Percentiles rank a stretch among this genome's conserved stretches.
Evolutionary conservation across 1,140 invertebrate species (phyloP).

Genomic region (Camponotus vicinus): DNA sequence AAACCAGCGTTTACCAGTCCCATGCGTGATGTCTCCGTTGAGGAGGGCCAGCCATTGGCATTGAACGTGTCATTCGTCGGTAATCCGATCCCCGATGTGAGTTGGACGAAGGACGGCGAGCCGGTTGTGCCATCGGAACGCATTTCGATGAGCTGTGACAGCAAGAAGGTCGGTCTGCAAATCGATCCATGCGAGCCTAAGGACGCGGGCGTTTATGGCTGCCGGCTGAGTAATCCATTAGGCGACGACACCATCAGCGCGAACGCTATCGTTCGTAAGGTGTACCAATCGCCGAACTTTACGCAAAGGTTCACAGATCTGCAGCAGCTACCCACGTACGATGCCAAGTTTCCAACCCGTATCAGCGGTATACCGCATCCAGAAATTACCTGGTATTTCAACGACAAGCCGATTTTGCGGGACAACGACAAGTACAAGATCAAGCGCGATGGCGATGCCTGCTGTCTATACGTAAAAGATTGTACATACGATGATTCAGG

Average conservation of each 20-base stretch:
- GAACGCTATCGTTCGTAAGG: constrained; percentile 91
- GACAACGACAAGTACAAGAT: constrained; percentile 92
- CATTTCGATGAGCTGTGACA: constrained; percentile 92
- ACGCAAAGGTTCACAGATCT: constrained; percentile 93
- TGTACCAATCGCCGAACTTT: constrained; percentile 93
- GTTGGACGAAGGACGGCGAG: constrained; percentile 93
- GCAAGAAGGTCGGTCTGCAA: constrained; percentile 92
- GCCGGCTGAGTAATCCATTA: constrained; percentile 91
- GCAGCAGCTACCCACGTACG: constrained; percentile 92
- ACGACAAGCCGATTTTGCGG: constrained; percentile 89
- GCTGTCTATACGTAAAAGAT: constrained; percentile 91
- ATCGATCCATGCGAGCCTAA: constrained; percentile 90
- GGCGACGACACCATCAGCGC: constrained; percentile 90
- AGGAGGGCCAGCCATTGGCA: constrained; percentile 91
- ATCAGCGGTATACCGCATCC: constrained; percentile 95
- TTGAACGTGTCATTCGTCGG: constrained; percentile 91
- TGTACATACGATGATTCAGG: constrained; percentile 90
- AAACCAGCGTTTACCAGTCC: constrained; percentile 91
- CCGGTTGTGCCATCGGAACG: constrained; percentile 89
- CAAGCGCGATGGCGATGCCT: constrained; percentile 92
- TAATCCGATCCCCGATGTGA: constrained; percentile 95
- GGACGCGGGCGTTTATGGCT: constrained; percentile 93
- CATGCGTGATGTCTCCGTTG: constrained; percentile 90
- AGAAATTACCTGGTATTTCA: constrained; percentile 94
- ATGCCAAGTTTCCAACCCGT: constrained; percentile 93